Evolutionary conservation across 2,113 vertebrate species (phyloP), one percentile per base, ranked within the genome.

Genomic region (Panthera tigris): DNA sequence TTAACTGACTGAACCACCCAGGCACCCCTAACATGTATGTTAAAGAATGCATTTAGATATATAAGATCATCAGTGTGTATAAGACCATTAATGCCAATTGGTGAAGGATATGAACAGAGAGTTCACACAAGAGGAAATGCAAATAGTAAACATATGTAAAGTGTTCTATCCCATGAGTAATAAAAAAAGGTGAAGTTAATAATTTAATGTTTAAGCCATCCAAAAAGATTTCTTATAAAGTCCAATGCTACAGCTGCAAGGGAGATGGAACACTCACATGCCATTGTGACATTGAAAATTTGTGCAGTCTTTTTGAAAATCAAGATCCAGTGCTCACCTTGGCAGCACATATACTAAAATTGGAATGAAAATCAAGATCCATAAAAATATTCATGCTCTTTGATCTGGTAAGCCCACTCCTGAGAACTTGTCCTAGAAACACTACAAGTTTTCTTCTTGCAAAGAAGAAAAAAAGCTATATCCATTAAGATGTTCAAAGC

Each of bases 241-340:
- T 89, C 45, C 27, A 78, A 50, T 90, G 31, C 31, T 87, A 89
- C 11, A 69, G 9, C 6, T 23, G 41, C 71, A 93, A 91, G 61
- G 65, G 39, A 95, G 91, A 66, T 82, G 85, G 33, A 96, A 93
- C 52, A 89, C 21, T 74, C 66, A 73, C 52, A 23, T 85, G 31
- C 91, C 85, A 96, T 81, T 45, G 41, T 93, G 93, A 71, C 5
- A 14, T 23, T 82, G 41, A 84, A 95, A 93, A 86, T 82, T 9
- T 81, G 41, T 93, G 21, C 45, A 95, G 29, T 97, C 50, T 66
- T 95, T 97, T 96, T 84, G 82, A 79, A 93, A 96, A 95, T 73
- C 76, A 94, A n/a, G 45, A 80, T 50, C 25, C 68, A 96, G 7
- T 45, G 45, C 45, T 45, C 45, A 9, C 7, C 45, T 45, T 45